Evolutionary conservation across 2,113 vertebrate genomes (phyloP), one percentile per base, ranked within the genome.

Genomic region (Macrotis lagotis): DNA sequence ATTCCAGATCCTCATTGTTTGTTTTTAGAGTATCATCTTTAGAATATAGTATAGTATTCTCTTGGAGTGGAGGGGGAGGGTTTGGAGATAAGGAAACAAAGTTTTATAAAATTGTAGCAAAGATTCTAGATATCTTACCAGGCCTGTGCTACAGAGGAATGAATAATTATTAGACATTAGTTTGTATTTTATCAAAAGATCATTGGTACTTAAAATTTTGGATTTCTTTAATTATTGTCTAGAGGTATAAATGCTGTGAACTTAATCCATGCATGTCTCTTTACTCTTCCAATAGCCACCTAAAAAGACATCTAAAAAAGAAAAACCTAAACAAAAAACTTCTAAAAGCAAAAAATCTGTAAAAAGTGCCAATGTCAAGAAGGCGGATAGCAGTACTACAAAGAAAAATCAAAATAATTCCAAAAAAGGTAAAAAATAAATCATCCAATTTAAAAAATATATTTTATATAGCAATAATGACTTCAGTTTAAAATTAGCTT

Each of bases 351-450:
- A 98, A 95, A 99, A 98, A 90, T 95, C 98, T 91, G 96, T 98
- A 89, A 99, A 99, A 96, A 96, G 97, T 93, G 98, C 99, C 11
- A 99, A 99, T 96, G 99, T 99, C 51, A 99, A 99, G 98, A 99
- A 99, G 97, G 99, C 99, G 59, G 99, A 99, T 96, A 99, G 99
- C 98, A 99, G 99, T 98, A 99, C 99, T 98, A 99, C 98, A 91
- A 99, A 99, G 97, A 99, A 99, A 96, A 99, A 97, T 91, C 98
- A 98, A 90, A 98, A 98, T 90, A 99, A 97, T 97, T 98, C 99
- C 95, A 99, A 98, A 96, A 99, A 99, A 98, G 98, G 99, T 99
- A 98, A 96, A 91, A 37, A 66, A 14, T 37, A 37, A 83, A 83
- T 4, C 28, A 66, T 37, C 55, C 10, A 37, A 8, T 24, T 92